A percentile compares a stretch with the other conserved stretches of the same genome.
These are phyloP conservation scores for Cheilosia pagana DNA, from an alignment of 2,888 invertebrate species.

Conservation along the genomic window DNA sequence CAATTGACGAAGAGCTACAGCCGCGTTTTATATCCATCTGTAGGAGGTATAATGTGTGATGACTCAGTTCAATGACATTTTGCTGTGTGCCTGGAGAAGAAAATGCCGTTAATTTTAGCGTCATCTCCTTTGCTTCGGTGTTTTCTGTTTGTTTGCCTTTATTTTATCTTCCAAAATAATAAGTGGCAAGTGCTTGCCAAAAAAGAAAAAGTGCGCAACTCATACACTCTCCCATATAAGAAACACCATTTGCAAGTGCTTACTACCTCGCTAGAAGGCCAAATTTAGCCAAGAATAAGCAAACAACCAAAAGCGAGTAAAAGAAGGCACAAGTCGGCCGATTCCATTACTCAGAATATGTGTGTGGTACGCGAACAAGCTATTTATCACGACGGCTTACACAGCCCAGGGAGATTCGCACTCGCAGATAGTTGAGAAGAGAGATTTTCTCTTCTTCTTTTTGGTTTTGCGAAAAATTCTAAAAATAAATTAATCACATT, in stretches of 20 bases:
- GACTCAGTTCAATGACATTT: slow-evolving; percentile 61
- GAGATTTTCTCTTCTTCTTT: slow-evolving; percentile 14
- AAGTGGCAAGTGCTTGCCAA: slow-evolving; percentile 29
- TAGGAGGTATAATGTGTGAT: slow-evolving; percentile 35
- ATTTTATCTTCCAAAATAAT: slow-evolving; percentile 25
- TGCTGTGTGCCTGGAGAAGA: slow-evolving; percentile 44
- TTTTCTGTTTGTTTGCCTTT: no score
- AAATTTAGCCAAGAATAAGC: slow-evolving; percentile 57
- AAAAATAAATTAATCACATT: slow-evolving; percentile 68
- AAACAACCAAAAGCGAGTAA: slow-evolving; percentile 6
- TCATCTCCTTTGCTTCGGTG: not conserved
- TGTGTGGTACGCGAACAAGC: slow-evolving; percentile 53
- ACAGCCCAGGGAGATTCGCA: slow-evolving; percentile 35
- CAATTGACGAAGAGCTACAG: not conserved
- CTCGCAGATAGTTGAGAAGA: slow-evolving; percentile 34
- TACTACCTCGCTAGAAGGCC: slow-evolving; percentile 47
- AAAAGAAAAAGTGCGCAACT: not conserved
- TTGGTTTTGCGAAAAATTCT: slow-evolving; percentile 48
- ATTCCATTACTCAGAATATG: slow-evolving; percentile 57
- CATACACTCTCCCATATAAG: not conserved
- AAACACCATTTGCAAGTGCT: slow-evolving; percentile 40
- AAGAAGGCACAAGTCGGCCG: slow-evolving; percentile 40
- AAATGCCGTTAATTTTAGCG: slow-evolving; percentile 34
- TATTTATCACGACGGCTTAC: slow-evolving; percentile 56
- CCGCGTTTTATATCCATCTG: slow-evolving; percentile 24